Evolutionary conservation across 2,888 invertebrate species (phyloP).

Genomic region (Rhaphigaster nebulosa): DNA sequence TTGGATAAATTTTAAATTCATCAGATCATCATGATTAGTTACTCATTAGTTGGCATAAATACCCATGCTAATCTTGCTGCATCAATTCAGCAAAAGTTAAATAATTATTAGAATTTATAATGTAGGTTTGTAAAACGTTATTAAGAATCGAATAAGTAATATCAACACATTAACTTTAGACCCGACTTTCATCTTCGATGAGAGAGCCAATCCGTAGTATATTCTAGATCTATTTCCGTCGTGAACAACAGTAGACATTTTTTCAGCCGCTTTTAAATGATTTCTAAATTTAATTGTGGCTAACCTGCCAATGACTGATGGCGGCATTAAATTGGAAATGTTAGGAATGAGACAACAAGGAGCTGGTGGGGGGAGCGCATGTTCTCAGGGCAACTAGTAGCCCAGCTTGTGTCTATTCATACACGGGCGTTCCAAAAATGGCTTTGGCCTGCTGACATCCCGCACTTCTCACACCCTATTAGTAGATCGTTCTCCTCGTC

Average conservation of each 20-base stretch:
- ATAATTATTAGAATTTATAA: too few species aligned
- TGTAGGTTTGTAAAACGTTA: too few species aligned
- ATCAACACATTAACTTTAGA: background rate
- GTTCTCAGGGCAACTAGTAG: constrained; percentile 36
- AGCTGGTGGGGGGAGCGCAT: constrained; percentile 3
- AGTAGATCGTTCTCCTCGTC: constrained; percentile 36
- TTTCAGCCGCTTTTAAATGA: constrained; percentile 17
- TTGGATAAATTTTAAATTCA: too few species aligned
- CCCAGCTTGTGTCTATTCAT: constrained; percentile 31
- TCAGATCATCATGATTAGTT: too few species aligned
- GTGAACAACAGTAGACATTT: constrained; percentile 25
- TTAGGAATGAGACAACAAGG: constrained; percentile 12
- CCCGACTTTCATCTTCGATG: background rate
- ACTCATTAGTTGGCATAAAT: too few species aligned
- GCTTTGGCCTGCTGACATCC: constrained; percentile 39
- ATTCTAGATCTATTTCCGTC: background rate
- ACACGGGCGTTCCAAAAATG: constrained; percentile 34
- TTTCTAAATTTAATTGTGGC: constrained; percentile 27
- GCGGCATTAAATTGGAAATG: constrained; percentile 40
- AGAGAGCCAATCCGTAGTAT: background rate
- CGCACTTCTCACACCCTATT: constrained; percentile 35
- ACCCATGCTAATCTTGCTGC: too few species aligned
- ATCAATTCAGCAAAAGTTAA: too few species aligned
- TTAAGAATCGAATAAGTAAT: too few species aligned
- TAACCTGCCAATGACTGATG: constrained; percentile 40